Evolutionary conservation across 1,140 invertebrate genomes (phyloP), one percentile per base, ranked within the genome.

Genomic region (Eriosoma lanigerum): DNA sequence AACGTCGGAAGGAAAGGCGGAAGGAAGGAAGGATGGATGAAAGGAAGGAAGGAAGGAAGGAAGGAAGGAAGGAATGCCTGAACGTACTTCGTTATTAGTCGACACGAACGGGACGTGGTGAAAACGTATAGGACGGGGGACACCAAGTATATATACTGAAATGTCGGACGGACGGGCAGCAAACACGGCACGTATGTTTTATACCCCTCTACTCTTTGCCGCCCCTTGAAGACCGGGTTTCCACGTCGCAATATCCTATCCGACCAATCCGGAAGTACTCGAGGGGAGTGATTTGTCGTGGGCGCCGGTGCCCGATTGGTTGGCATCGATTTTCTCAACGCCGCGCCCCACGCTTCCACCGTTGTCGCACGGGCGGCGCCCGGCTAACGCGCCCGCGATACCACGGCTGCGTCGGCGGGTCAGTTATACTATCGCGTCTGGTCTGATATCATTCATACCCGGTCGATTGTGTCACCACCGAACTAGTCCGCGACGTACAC

Each of bases 281-380:
- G 75, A 78, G 38, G 75, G 75, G 75, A 78, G 75, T 78, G 75
- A 78, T 78, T 78, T 78, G 75, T 78, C 75, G 54, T 44, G 75
- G 75, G 54, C 52, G 75, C 75, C 75, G 54, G 75, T 60, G 44
- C 75, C 81, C 78, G 66, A 83, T 83, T 83, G 83, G 83, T 75
- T 68, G 82, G 13, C 83, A 82, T 83, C 81, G 82, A 82, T 83
- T 81, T 73, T 78, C 62, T 58, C 82, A 44, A 32, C 58, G 72
- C 72, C 38, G 62, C 82, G 76, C 81, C 75, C 76, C 76, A 62
- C 50, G 10, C 44, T 24, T 78, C 44, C 76, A 48, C 50, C 48
- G 46, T 13, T 26, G 17, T 52, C 50, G 15, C 50, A 12, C 17
- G 32, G 21, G 19, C 29, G 52, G n/a, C 32, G 54, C 54, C 52